Evolutionary conservation across 2,888 invertebrate genomes (phyloP).

Genomic region (Diplolepis rosae): DNA sequence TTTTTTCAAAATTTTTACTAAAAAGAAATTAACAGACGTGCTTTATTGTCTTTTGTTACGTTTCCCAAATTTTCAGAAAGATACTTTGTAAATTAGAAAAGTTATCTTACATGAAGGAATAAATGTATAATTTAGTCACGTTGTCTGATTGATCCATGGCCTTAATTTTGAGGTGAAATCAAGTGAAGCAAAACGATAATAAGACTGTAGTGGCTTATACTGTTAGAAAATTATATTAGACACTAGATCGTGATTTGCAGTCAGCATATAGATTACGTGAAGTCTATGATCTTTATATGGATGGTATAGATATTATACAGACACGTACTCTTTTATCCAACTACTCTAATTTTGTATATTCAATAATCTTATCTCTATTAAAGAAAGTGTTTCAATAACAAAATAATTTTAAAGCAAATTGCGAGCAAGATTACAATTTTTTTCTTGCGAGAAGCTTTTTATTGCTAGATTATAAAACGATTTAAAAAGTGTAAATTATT

Average conservation of each 20-base stretch:
- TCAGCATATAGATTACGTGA: background rate
- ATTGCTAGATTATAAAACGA: background rate
- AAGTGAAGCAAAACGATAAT: conserved; percentile 4
- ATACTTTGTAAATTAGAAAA: too few species aligned
- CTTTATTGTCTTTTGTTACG: too few species aligned
- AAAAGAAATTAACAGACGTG: too few species aligned
- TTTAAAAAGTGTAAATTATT: too few species aligned
- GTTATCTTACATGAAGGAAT: too few species aligned
- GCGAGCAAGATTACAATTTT: background rate
- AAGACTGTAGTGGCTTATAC: background rate
- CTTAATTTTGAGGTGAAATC: background rate
- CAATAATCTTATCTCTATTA: background rate
- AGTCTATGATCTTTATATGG: conserved; percentile 6
- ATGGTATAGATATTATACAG: background rate
- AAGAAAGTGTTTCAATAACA: background rate
- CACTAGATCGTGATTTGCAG: conserved; percentile 16
- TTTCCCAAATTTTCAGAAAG: too few species aligned
- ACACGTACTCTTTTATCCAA: background rate
- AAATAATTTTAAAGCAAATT: background rate
- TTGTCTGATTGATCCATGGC: too few species aligned
- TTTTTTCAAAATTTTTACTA: too few species aligned
- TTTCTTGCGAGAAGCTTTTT: too few species aligned
- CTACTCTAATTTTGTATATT: background rate
- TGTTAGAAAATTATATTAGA: background rate
- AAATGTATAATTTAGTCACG: too few species aligned